A percentile compares a stretch with the other conserved stretches of the same genome.
Evolutionary conservation across 2,888 invertebrate species (phyloP).

Genomic region (Lampropteryx suffumata): DNA sequence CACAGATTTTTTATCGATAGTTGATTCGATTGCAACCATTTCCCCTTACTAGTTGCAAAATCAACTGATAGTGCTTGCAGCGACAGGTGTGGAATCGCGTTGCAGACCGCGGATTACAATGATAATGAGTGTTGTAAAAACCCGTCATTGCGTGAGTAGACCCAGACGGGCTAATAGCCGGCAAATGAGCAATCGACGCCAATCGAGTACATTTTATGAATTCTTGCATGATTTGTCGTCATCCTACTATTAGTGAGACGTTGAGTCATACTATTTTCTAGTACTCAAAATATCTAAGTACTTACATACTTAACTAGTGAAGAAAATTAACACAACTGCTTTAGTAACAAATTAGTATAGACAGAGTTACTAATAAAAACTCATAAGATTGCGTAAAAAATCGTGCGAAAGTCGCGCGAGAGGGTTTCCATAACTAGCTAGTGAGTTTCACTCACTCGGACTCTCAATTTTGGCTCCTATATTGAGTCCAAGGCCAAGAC

Average conservation of each 20-base stretch:
- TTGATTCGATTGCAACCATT: constrained; percentile 3
- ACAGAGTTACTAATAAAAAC: no score
- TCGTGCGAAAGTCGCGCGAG: no score
- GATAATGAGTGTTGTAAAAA: constrained; percentile 39
- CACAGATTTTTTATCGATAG: constrained; percentile 29
- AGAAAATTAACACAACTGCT: no score
- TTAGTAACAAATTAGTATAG: no score
- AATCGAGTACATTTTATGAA: constrained; percentile 27
- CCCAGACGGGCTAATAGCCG: constrained; percentile 42
- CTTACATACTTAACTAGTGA: no score
- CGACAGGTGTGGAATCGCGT: constrained; percentile 57
- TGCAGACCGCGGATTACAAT: constrained; percentile 26
- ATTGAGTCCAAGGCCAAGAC: no score
- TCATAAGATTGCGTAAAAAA: no score
- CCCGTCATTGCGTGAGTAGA: constrained; percentile 42
- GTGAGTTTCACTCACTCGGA: no score
- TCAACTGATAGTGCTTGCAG: constrained; percentile 55
- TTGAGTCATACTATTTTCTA: no score
- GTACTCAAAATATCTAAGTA: no score
- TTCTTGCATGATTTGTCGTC: constrained; percentile 20
- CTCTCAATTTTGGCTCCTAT: no score
- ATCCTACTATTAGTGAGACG: neutral
- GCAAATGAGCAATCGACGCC: constrained; percentile 38
- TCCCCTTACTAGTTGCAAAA: constrained; percentile 40
- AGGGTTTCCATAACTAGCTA: no score